Conservation (phyloP, 2,888 invertebrate species). For the Panopea generosa region DNA sequence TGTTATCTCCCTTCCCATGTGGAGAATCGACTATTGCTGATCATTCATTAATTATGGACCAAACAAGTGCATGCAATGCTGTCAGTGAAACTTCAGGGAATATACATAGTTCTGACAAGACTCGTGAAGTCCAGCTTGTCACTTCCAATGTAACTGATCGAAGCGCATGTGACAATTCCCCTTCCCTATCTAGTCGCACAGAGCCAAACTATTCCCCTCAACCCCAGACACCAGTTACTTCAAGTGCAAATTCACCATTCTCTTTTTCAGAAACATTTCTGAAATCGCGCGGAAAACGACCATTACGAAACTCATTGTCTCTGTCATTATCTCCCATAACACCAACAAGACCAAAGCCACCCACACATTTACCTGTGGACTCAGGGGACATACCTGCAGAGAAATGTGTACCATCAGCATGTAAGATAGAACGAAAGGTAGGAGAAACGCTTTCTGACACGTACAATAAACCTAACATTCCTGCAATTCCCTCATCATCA, state of each 20-base stretch:
- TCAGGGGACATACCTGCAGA: constrained; percentile 32
- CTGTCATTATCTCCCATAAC: constrained; percentile 47
- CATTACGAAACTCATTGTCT: constrained; percentile 47
- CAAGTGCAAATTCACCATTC: constrained; percentile 24
- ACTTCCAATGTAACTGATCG: neutral
- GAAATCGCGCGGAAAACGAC: constrained; percentile 52
- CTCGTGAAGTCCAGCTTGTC: too few relatives aligned
- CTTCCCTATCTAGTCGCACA: constrained; percentile 37
- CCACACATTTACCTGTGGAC: constrained; percentile 7
- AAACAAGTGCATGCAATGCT: constrained; percentile 11
- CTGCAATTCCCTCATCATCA: constrained; percentile 9
- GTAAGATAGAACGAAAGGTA: constrained; percentile 47
- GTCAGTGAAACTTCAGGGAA: constrained; percentile 41
- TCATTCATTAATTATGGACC: constrained; percentile 28
- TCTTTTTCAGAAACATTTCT: constrained; percentile 36
- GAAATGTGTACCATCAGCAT: constrained; percentile 38
- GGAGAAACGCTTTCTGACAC: constrained; percentile 1
- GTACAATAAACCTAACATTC: constrained; percentile 17
- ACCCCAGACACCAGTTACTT: constrained; percentile 25
- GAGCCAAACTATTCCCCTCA: constrained; percentile 37
- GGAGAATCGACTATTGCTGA: constrained; percentile 52
- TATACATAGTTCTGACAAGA: constrained; percentile 12
- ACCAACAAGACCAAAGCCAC: constrained; percentile 15
- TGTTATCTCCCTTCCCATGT: constrained; percentile 44
- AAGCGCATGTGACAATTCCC: neutral